Percentiles rank a stretch among this genome's conserved stretches.
These are phyloP conservation scores for Heliconius erato DNA, from an alignment of 2,888 invertebrate species.

Conservation along the genomic window DNA sequence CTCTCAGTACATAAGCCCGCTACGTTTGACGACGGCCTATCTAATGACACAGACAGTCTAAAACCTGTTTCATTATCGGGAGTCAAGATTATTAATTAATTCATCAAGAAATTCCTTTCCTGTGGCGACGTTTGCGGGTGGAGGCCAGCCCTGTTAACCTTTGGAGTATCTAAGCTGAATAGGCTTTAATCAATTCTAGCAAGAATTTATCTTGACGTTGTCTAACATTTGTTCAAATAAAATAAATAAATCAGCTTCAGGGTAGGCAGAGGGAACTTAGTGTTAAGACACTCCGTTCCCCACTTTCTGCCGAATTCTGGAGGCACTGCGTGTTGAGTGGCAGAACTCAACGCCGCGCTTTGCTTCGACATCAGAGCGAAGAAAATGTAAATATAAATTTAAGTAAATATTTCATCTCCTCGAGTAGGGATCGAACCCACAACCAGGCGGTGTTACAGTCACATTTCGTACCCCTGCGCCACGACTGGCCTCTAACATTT, in stretches of 20 bases:
- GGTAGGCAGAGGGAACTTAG: too few relatives aligned
- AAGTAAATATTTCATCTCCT: too few relatives aligned
- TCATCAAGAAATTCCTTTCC: constrained; percentile 31
- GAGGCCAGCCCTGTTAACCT: constrained; percentile 24
- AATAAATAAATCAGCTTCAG: too few relatives aligned
- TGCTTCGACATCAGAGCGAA: too few relatives aligned
- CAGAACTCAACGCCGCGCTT: too few relatives aligned
- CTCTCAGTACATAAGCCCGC: constrained; percentile 26
- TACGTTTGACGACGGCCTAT: constrained; percentile 44
- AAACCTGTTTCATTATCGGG: constrained; percentile 65
- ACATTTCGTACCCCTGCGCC: too few relatives aligned
- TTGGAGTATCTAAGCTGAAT: constrained; percentile 27
- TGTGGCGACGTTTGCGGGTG: constrained; percentile 28
- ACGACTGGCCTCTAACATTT: background rate
- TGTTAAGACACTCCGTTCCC: too few relatives aligned
- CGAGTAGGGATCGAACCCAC: too few relatives aligned
- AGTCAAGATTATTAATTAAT: constrained; percentile 67
- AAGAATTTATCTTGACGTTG: constrained; percentile 7
- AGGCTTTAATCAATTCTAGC: constrained; percentile 17
- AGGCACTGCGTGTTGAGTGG: too few relatives aligned
- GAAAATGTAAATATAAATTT: too few relatives aligned
- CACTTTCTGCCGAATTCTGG: too few relatives aligned
- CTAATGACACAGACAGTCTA: constrained; percentile 60
- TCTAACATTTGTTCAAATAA: background rate
- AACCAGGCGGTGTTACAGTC: too few relatives aligned